Evolutionary conservation across 1,140 invertebrate species (phyloP), one percentile per base, ranked within the genome.

Genomic region (Sitobion miscanthi): DNA sequence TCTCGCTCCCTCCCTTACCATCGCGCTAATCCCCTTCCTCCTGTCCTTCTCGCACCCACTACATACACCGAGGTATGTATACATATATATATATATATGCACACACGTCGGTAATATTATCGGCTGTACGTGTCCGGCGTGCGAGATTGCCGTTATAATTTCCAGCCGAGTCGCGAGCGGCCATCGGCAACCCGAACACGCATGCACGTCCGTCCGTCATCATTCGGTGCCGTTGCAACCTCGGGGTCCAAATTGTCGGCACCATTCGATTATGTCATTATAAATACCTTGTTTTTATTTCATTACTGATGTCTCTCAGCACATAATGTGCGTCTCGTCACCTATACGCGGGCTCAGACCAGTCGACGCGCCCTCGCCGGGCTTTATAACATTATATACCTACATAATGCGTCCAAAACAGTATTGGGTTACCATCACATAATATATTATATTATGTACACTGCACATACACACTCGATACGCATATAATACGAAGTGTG

Each of bases 211-310:
- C 91, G 25, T 42, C 17, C 86, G 17, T 21, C n/a, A n/a, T 38
- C 38, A 6, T 25, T n/a, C 20, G 7, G 8, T 20, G 25, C 42
- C 35, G 25, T 38, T 77, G 62, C 35, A 92, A 23, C 82, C 47
- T 52, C 49, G 49, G 77, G 35, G n/a, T 45, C 45, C 77, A 42
- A 83, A 92, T 85, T 85, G 91, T 23, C 7, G 91, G 82, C 62
- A 77, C 62, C 91, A 85, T 92, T 92, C 69, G 91, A 92, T 92
- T 92, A 92, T 85, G 91, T 93, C 91, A 42, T 93, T 85, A 85
- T 52, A 92, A 86, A 93, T 35, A 85, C 82, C 49, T 83, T 93
- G 91, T 93, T 93, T 85, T 93, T 85, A 93, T 93, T 85, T 57
- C 91, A 86, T 93, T 93, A 93, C 77, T 9, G 52, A 30, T 17